phyloP scores from a whole-genome alignment of 2,888 invertebrate genomes.

The Prostheceraeus crozeri region DNA sequence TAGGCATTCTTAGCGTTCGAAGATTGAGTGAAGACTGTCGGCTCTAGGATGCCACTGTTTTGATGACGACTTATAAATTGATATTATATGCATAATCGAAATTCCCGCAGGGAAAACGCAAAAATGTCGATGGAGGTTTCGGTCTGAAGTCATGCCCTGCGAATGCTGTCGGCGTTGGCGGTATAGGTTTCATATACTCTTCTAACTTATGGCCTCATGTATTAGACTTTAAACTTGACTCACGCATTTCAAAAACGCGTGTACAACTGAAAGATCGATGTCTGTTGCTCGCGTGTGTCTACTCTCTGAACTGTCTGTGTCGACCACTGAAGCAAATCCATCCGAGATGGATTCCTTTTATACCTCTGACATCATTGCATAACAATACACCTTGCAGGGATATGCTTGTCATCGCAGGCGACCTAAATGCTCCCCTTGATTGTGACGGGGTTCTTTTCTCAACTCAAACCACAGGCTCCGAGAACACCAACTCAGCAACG shows the following conservation, averaged over 20 bases:
- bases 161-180: not conserved
- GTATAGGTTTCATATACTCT: constrained; percentile 8
- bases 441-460: constrained; percentile 12
- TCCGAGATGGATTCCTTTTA: too few species aligned
- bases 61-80: constrained; percentile 10
- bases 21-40: too few species aligned
- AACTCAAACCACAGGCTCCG: not conserved
- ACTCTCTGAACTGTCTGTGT: too few species aligned
- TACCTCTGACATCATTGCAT: constrained; percentile 1
- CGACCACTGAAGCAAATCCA: too few species aligned
- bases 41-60: not conserved
- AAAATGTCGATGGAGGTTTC: constrained; percentile 5
- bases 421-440: constrained; percentile 5
- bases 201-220: constrained; percentile 15
- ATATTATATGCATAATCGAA: constrained; percentile 13
- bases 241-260: not conserved
- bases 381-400: constrained; percentile 2
- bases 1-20: too few species aligned
- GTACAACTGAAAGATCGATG: constrained; percentile 5
- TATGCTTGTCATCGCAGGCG: constrained; percentile 23
- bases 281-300: too few species aligned
- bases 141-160: constrained; percentile 1
- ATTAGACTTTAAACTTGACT: not conserved
- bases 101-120: not conserved
- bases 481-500: not conserved